Base-by-base conservation (phyloP, 2,888 invertebrate species). In the Drosophila parthenogenetica region DNA sequence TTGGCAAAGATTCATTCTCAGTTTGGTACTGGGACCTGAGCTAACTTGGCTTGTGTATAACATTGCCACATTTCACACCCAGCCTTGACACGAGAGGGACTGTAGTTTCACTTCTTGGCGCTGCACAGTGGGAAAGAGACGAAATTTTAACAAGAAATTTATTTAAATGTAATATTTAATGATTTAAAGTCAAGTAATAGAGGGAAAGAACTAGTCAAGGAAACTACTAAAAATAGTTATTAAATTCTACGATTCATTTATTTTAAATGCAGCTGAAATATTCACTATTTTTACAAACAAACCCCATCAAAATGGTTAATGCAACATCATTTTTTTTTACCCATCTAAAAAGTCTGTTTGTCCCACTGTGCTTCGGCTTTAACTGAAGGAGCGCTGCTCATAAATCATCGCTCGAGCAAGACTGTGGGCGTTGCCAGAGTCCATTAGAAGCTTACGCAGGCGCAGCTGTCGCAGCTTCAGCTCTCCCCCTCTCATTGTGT, bases 361-460 rank as follows among this genome's bases (percentile, higher is more conserved):
- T 8, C 10, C 55, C 62, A 62, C 62, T 62, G 62, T 62, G 32
- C 17, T 2, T 13, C 16, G 19, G 8, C 51, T 49, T 5, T 11
- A 53, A 48, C 37, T 58, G 49, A 48, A 63, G 68, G 63, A 63
- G 78, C 78, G 10, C 78, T 11, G 73, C 81, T 69, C 89, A 87
- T 87, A 85, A 85, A 85, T 85, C 87, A 89, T 79, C 73, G 77
- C 71, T 65, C 65, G 61, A 68, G 64, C 66, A 59, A 69, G 57
- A 59, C 59, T 62, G 87, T 85, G 87, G 89, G 84, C 84, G 84
- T 89, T 70, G 66, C 82, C 82, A 42, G 79, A 16, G 82, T 89
- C 89, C 89, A 87, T 84, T 89, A 84, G 89, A 89, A 84, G 79
- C 69, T 72, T 79, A 81, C 89, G 85, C 81, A 80, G 75, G 69